Conservation (phyloP, 2,113 vertebrate species). For the Mesoclemmys tuberculata region DNA sequence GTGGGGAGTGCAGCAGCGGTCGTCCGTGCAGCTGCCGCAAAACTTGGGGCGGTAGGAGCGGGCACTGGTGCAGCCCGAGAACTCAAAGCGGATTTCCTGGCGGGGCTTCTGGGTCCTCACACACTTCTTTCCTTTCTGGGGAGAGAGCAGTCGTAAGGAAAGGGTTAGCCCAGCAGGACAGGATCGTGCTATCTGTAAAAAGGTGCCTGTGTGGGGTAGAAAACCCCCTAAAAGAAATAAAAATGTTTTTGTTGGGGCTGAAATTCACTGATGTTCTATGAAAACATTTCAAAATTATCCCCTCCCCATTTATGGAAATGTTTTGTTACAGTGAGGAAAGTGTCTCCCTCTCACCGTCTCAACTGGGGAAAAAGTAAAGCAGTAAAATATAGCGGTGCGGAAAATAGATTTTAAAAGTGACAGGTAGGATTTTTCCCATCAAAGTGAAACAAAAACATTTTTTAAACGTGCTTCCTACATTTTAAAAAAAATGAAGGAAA, state of each 20-base stretch:
- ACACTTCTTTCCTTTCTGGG: conserved; percentile 82
- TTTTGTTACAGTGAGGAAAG: background rate
- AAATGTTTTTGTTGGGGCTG: background rate
- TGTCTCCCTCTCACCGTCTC: rapidly evolving
- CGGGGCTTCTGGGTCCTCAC: conserved; percentile 70
- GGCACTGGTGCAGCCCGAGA: conserved; percentile 80
- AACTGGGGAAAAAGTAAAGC: rapidly evolving
- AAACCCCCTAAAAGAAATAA: background rate
- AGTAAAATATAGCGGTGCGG: background rate
- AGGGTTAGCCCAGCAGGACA: rapidly evolving
- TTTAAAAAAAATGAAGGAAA: background rate
- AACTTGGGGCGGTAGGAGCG: conserved; percentile 79
- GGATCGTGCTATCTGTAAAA: rapidly evolving
- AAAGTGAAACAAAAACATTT: background rate
- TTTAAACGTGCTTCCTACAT: background rate
- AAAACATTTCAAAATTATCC: too few species aligned
- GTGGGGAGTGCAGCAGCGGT: conserved; percentile 80
- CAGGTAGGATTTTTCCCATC: background rate
- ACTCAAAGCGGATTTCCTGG: conserved; percentile 75
- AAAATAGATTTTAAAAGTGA: background rate
- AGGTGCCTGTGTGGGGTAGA: background rate
- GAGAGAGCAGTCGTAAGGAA: background rate
- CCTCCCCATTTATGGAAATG: background rate
- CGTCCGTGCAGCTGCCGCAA: conserved; percentile 79
- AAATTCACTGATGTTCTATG: background rate